phyloP scores from a whole-genome alignment of 2,888 invertebrate species.

The Ephialtes manifestator region DNA sequence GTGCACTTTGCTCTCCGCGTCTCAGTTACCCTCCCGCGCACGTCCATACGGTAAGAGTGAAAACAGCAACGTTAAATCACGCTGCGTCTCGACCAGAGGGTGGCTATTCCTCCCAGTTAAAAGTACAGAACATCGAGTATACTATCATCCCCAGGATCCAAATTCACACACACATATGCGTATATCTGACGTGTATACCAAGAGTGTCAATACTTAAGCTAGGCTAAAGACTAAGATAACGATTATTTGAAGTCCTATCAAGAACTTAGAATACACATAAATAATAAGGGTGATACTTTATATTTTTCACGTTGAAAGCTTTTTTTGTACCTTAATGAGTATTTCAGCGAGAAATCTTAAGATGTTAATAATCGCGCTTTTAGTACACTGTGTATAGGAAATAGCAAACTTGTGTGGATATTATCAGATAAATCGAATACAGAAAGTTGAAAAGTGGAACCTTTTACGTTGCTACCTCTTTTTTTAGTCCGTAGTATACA shows the following conservation, averaged over 20 bases:
- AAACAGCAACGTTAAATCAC: conserved; percentile 79
- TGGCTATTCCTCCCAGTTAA: conserved; percentile 59
- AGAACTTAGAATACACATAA: not conserved
- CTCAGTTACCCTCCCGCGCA: conserved; percentile 22
- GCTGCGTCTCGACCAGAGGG: conserved; percentile 70
- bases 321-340: too few relatives aligned
- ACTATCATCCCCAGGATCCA: not conserved
- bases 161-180: not conserved
- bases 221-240: too few relatives aligned
- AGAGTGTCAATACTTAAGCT: not conserved
- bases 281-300: not conserved
- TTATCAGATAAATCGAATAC: too few relatives aligned
- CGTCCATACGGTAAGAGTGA: conserved; percentile 67
- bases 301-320: too few relatives aligned
- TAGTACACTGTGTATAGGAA: too few relatives aligned
- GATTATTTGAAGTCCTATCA: not conserved
- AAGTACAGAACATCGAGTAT: conserved; percentile 14
- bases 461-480: too few relatives aligned
- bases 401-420: too few relatives aligned
- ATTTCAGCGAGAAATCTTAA: too few relatives aligned
- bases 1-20: conserved; percentile 21
- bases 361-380: too few relatives aligned
- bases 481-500: too few relatives aligned
- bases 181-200: not conserved
- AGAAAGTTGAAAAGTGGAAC: too few relatives aligned